Percentiles rank a stretch among this genome's conserved stretches.
Evolutionary conservation across 1,140 invertebrate genomes (phyloP).

Genomic region (Penaeus chinensis): DNA sequence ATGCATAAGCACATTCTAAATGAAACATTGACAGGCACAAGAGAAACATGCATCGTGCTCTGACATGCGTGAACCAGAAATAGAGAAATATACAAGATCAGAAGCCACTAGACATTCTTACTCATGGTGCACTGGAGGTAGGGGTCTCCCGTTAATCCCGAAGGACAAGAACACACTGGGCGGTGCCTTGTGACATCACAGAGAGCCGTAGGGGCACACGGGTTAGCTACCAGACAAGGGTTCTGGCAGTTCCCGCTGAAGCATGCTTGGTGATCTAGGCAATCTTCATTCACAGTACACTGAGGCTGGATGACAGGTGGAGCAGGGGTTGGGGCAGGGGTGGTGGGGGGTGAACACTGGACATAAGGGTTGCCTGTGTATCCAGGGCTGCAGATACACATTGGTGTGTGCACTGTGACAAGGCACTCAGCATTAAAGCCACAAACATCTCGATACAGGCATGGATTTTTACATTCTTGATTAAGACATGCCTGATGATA

Average conservation of each 20-base stretch:
- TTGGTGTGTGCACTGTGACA: slow-evolving; percentile 82
- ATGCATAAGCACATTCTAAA: slow-evolving; percentile 52
- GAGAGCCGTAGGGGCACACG: slow-evolving; percentile 58
- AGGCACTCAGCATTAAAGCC: slow-evolving; percentile 81
- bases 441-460: slow-evolving; percentile 72
- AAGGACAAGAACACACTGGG: slow-evolving; percentile 61
- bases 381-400: slow-evolving; percentile 84
- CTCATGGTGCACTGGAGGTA: slow-evolving; percentile 60
- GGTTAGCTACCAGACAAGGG: slow-evolving; percentile 63
- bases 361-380: slow-evolving; percentile 88
- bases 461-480: slow-evolving; percentile 75
- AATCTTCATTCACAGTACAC: slow-evolving; percentile 66
- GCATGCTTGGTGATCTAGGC: slow-evolving; percentile 65
- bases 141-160: slow-evolving; percentile 61
- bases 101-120: slow-evolving; percentile 52
- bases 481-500: slow-evolving; percentile 68
- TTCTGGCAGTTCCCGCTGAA: slow-evolving; percentile 65
- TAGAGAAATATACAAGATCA: slow-evolving; percentile 41
- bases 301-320: slow-evolving; percentile 72
- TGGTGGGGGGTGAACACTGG: slow-evolving; percentile 74
- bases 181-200: slow-evolving; percentile 60
- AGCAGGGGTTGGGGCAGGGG: slow-evolving; percentile 76
- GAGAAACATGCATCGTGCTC: slow-evolving; percentile 64
- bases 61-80: slow-evolving; percentile 59
- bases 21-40: slow-evolving; percentile 52